Conservation (phyloP, 2,113 vertebrate genomes). For the Budorcas taxicolor region DNA sequence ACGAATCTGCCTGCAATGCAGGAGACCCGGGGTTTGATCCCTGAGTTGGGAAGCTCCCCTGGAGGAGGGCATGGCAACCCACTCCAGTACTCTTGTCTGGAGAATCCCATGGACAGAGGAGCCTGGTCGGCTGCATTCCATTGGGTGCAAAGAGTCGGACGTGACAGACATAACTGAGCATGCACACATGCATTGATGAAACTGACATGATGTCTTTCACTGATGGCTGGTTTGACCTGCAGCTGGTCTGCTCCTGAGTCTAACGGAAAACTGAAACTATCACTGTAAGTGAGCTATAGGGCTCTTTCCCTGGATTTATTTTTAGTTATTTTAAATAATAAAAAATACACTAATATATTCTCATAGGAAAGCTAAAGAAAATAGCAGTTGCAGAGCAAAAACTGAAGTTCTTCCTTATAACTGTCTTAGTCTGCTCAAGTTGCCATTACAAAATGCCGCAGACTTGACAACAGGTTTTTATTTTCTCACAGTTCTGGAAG, state of each 20-base stretch:
- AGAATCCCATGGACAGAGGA: neutral
- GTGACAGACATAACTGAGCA: fast-evolving
- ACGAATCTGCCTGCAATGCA: neutral
- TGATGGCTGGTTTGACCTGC: neutral
- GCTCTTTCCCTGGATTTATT: neutral
- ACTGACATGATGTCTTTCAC: neutral
- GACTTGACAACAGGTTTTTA: neutral
- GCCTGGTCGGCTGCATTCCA: neutral
- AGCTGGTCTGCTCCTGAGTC: neutral
- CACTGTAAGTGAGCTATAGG: neutral
- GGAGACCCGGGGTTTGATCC: neutral
- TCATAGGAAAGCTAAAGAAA: neutral
- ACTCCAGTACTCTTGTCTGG: neutral
- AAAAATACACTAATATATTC: neutral
- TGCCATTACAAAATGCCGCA: neutral
- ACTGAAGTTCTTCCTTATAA: neutral
- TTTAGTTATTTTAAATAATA: conserved; percentile 19
- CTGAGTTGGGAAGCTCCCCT: neutral
- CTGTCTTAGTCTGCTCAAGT: neutral
- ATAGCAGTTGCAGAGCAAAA: neutral
- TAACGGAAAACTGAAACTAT: neutral
- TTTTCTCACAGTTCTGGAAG: neutral
- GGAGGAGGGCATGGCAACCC: neutral
- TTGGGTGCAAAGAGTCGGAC: neutral
- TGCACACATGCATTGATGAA: neutral